Percentiles rank a stretch among this genome's conserved stretches.
These are phyloP conservation scores for Netelia virgata DNA, from an alignment of 2,888 invertebrate species.

Conservation along the genomic window DNA sequence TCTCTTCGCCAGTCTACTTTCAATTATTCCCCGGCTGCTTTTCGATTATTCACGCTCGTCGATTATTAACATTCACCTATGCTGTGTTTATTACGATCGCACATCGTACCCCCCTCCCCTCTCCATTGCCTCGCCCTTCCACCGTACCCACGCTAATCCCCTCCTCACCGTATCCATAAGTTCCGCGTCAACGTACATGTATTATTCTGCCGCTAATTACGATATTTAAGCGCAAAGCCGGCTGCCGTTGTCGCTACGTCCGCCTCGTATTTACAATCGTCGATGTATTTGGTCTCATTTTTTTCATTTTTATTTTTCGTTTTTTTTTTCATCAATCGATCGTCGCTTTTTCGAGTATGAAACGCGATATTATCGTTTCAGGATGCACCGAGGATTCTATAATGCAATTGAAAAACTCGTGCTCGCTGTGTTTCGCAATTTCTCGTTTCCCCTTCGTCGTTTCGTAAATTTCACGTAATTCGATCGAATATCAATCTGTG, in stretches of 20 bases:
- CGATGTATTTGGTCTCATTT: background rate
- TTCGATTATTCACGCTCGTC: constrained; percentile 46
- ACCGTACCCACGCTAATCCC: no score
- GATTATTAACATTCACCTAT: constrained; percentile 46
- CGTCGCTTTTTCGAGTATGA: no score
- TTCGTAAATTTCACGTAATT: background rate
- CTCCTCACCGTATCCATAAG: background rate
- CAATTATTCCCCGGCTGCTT: background rate
- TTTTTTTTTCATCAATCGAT: no score
- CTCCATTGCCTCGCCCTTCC: no score
- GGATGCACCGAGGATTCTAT: no score
- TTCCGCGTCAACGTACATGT: background rate
- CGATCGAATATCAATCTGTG: background rate
- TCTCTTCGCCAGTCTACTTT: background rate
- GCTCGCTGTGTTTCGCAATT: no score
- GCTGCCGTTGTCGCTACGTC: background rate
- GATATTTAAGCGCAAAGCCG: background rate
- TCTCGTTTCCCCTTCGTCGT: background rate
- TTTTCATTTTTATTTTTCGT: background rate
- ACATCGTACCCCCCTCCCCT: background rate
- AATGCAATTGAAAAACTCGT: no score
- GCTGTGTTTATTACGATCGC: constrained; percentile 12
- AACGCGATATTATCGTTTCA: no score
- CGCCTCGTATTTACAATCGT: background rate
- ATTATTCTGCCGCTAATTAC: background rate